These are phyloP conservation scores for Archivesica marissinica DNA, from an alignment of 1,140 invertebrate genomes.

Conservation along the genomic window DNA sequence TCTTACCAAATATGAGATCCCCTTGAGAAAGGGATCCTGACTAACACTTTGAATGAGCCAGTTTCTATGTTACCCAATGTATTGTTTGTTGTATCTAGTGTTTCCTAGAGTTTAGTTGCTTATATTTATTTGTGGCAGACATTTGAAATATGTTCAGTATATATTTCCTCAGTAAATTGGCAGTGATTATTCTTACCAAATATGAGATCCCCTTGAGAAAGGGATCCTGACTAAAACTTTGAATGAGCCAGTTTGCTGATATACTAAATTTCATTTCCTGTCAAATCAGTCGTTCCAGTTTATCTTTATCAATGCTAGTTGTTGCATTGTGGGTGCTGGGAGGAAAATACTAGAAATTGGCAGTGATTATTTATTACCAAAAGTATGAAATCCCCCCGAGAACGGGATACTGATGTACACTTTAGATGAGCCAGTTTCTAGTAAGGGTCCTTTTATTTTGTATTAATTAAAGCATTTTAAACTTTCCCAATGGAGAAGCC, in stretches of 20 bases:
- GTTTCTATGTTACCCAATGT: no score
- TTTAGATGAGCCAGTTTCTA: background rate
- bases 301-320: no score
- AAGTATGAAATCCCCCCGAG: background rate
- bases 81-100: no score
- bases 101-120: no score
- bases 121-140: no score
- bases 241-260: background rate
- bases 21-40: slow-evolving; percentile 2
- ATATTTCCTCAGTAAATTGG: no score
- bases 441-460: background rate
- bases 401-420: background rate
- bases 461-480: no score
- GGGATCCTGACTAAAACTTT: background rate
- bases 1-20: background rate
- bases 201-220: slow-evolving; percentile 12
- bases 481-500: no score
- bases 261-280: background rate
- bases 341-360: background rate
- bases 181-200: background rate
- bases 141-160: no score
- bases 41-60: background rate
- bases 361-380: background rate
- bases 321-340: no score
- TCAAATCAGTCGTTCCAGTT: no score